These are phyloP conservation scores for Eudemis profundana DNA, from an alignment of 2,888 invertebrate species.

Conservation along the genomic window DNA sequence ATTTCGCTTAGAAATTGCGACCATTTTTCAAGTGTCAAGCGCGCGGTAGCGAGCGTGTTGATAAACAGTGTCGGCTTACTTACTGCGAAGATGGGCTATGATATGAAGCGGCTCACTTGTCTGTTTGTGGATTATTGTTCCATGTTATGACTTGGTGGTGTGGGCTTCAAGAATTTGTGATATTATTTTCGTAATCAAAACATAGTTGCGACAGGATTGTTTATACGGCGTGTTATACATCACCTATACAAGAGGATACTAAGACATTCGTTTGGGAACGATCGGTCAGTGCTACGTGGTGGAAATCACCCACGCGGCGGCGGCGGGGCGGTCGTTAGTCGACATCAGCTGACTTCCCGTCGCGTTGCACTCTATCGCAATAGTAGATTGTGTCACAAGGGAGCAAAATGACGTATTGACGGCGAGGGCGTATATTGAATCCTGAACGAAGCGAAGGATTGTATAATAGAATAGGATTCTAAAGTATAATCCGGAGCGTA, in stretches of 20 bases:
- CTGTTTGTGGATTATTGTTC: conserved; percentile 58
- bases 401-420: no score
- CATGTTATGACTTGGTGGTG: conserved; percentile 65
- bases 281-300: conserved; percentile 33
- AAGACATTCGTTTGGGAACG: conserved; percentile 16
- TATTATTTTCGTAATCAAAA: conserved; percentile 3
- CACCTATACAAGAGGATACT: no score
- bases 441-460: no score
- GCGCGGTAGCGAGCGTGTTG: conserved; percentile 68
- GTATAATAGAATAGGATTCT: no score
- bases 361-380: conserved; percentile 65
- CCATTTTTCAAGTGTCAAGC: conserved; percentile 64
- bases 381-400: no score
- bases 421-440: no score
- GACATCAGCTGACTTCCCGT: conserved; percentile 72
- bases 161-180: conserved; percentile 57
- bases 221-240: not conserved
- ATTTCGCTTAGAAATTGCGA: conserved; percentile 62
- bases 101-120: conserved; percentile 55
- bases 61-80: conserved; percentile 81
- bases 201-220: not conserved
- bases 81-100: conserved; percentile 65
- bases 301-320: conserved; percentile 46
- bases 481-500: no score
- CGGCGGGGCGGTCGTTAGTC: conserved; percentile 50